phyloP scores from a whole-genome alignment of 2,888 invertebrate species.

The Lithophane socia region DNA sequence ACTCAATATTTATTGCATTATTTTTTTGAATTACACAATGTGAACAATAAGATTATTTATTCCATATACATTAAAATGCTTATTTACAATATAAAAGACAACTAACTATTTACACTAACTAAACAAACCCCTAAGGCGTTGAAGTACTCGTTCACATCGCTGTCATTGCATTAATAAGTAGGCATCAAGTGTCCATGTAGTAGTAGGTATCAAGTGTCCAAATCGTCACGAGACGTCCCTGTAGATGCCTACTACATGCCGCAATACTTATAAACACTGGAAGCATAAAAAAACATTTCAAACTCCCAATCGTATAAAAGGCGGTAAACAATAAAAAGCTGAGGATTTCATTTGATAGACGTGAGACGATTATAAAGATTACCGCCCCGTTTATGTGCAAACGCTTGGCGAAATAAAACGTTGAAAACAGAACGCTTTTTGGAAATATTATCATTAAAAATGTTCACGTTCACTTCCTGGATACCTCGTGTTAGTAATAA shows the following conservation, averaged over 20 bases:
- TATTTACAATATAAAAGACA: no score
- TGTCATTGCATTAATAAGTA: not conserved
- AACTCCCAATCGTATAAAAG: conserved; percentile 65
- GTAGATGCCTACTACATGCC: not conserved
- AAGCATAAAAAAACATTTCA: conserved; percentile 59
- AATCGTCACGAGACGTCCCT: conserved; percentile 1
- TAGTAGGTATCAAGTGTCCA: no score
- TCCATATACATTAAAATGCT: no score
- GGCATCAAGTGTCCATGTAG: not conserved
- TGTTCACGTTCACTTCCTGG: conserved; percentile 13
- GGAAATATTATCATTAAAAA: conserved; percentile 37
- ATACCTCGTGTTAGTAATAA: conserved; percentile 3
- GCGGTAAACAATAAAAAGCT: conserved; percentile 71
- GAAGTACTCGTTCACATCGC: no score
- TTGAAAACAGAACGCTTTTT: conserved; percentile 34
- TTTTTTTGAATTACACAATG: no score
- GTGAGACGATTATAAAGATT: conserved; percentile 78
- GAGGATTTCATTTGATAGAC: conserved; percentile 75
- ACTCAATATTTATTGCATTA: not conserved
- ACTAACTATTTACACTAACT: no score
- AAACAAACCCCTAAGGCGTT: no score
- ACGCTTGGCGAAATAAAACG: conserved; percentile 51
- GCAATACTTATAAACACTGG: conserved; percentile 35
- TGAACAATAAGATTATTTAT: no score
- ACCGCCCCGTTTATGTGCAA: conserved; percentile 63